Evolutionary conservation across 2,888 invertebrate species (phyloP), one percentile per base, ranked within the genome.

Genomic region (Aspidiotus rigidus): DNA sequence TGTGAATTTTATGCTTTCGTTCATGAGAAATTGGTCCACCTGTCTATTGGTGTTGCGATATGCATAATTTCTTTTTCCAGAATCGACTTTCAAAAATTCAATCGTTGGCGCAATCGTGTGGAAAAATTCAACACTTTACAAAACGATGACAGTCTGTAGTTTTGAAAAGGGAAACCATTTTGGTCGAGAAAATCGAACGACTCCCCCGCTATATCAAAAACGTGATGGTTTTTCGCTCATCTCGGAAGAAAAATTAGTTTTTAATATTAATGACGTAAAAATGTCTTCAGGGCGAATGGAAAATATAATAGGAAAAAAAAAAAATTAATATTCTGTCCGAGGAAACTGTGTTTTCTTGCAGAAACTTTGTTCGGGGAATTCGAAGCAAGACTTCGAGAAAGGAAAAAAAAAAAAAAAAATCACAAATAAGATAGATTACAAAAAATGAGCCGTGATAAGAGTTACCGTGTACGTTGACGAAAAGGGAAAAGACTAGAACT

Each of bases 221-320:
- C 28, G 28, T 28, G 28, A 28, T 28, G 28, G 28, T 28, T 3
- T 28, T 28, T 28, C 28, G 28, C 54, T 41, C 64, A 57, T 57
- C 56, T 41, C 42, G 42, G 41, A 66, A 66, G 64, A 66, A 66
- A 66, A 57, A 66, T 66, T 66, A 66, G 64, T 66, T 66, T 66
- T 66, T 66, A 66, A 66, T 66, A 66, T 66, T 66, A 66, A 66
- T 66, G 64, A 66, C 64, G 64, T 66, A 66, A 66, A 66, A 66
- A 56, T 66, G 59, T 66, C 64, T 66, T 66, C 56, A 56, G 64
- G 64, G 64, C 64, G 64, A 66, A 66, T 66, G 64, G 28, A 66
- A 66, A 66, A 66, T 66, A 66, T 66, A 66, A 66, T 66, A 66
- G 44, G 64, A 66, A 55, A 66, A 55, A 64, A 55, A 64, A 57